phyloP scores from a whole-genome alignment of 2,113 vertebrate genomes.

The Cranoglanis bouderius region DNA sequence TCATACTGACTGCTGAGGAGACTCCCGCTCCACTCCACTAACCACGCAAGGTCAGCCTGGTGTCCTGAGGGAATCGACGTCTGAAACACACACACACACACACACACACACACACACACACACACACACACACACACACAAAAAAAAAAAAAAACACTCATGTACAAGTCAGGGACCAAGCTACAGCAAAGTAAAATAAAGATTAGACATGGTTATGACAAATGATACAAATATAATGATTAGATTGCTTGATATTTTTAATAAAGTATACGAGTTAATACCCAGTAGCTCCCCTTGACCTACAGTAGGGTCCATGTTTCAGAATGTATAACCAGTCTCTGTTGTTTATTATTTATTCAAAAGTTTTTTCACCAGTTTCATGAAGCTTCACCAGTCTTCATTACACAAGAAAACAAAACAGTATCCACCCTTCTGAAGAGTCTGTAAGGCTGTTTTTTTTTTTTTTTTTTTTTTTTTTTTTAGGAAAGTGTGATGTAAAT shows the following conservation, averaged over 20 bases:
- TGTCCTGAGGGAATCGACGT: slow-evolving; percentile 83
- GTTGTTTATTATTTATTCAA: no score
- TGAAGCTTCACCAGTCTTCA: no score
- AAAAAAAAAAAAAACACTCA: no score
- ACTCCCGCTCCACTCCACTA: slow-evolving; percentile 94
- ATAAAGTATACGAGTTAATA: background rate
- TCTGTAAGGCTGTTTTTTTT: no score
- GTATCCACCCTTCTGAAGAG: no score
- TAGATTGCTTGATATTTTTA: background rate
- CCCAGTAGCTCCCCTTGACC: no score
- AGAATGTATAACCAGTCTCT: no score
- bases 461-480: no score
- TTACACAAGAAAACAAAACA: no score
- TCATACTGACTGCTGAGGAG: slow-evolving; percentile 94
- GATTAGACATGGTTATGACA: background rate
- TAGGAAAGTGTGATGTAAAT: no score
- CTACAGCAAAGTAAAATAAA: background rate
- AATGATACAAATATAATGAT: background rate
- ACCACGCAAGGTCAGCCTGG: slow-evolving; percentile 92
- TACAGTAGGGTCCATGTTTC: background rate
- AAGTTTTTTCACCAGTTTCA: no score
- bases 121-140: no score
- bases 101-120: background rate
- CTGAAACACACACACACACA: slow-evolving; percentile 60
- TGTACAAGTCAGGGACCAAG: background rate